These are phyloP conservation scores for Labeo catla DNA, from an alignment of 2,113 vertebrate genomes.

Conservation along the genomic window DNA sequence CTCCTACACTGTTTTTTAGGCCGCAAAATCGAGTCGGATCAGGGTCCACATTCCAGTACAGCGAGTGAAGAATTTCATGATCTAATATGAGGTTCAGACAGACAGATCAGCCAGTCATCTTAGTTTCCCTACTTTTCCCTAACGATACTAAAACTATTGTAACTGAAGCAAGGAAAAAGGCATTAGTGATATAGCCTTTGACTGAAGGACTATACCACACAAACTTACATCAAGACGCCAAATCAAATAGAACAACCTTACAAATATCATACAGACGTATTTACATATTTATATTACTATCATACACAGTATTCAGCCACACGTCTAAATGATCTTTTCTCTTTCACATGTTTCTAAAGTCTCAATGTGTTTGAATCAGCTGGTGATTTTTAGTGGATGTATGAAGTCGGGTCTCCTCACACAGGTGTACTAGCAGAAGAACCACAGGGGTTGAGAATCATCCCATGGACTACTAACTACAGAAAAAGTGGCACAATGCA, in stretches of 20 bases:
- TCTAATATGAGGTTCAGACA: constrained; percentile 56
- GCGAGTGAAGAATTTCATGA: constrained; percentile 59
- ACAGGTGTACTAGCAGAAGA: not conserved
- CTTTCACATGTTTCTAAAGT: not conserved
- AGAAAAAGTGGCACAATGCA: not conserved
- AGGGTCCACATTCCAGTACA: constrained; percentile 58
- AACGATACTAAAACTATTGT: not conserved
- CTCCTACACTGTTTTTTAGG: constrained; percentile 58
- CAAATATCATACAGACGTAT: not conserved
- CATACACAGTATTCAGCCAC: not conserved
- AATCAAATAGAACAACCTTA: no score
- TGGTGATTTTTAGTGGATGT: not conserved
- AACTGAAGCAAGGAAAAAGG: not conserved
- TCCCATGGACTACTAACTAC: not conserved
- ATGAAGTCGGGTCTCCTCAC: not conserved
- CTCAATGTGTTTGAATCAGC: not conserved
- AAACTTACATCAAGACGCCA: not conserved
- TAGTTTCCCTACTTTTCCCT: not conserved
- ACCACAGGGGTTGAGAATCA: not conserved
- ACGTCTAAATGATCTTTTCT: not conserved
- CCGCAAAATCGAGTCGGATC: constrained; percentile 60
- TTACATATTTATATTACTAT: not conserved
- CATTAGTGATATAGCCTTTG: not conserved
- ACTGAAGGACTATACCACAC: not conserved
- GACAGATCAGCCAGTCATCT: not conserved